Evolutionary conservation across 1,140 invertebrate species (phyloP), one percentile per base, ranked within the genome.

Genomic region (Diabrotica undecimpunctata): DNA sequence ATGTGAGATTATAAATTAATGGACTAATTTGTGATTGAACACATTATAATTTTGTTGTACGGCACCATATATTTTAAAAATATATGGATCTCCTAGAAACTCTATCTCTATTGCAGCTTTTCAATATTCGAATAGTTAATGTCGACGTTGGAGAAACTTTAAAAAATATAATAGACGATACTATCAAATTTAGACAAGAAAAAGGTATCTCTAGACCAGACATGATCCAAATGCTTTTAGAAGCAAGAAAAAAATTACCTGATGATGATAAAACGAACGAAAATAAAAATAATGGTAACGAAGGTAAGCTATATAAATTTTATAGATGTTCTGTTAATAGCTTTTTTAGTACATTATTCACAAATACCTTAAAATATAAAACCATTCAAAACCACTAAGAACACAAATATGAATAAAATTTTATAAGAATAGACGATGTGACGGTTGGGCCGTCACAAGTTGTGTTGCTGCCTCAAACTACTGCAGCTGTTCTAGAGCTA

Each of bases 151-250:
- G 36, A 52, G 13, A 38, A n/a, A 71, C 66, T 54, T 71, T 72
- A 41, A 60, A 35, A 10, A 64, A 60, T 13, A 9, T 73, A 5
- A 65, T 72, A 50, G 57, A 56, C 52, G 69, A 73, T 7, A 70
- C 59, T 11, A 81, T 84, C 25, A 75, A 75, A 53, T 58, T 70
- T 11, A 62, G 81, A 54, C 75, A 81, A 66, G 61, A 70, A 46
- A 69, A 76, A 50, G 70, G 72, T 2, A 77, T 78, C 35, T 67
- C 74, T 52, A 67, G 81, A 7, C 80, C 76, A 0, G 81, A 83
- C 72, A 77, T 84, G 75, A 74, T 84, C 6, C 76, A 83, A 57
- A 51, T 83, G 7, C 72, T 83, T 69, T 53, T 75, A 14, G 72
- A 75, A 53, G 66, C 69, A 0, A 64, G 56, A 54, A 70, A 71